Base-by-base conservation (phyloP, 2,888 invertebrate species). In the Sesia apiformis region DNA sequence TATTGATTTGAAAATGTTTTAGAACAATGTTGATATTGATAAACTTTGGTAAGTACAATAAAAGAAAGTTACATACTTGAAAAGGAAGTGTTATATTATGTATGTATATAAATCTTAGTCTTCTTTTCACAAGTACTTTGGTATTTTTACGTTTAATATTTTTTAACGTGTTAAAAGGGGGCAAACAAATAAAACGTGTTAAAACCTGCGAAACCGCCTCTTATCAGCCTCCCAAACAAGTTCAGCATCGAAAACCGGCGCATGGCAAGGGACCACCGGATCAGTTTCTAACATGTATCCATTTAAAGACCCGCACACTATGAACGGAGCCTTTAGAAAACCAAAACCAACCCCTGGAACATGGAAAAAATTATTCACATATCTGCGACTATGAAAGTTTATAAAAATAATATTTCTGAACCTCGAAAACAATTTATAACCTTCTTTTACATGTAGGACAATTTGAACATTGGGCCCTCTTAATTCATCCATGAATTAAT, bases 181-280 rank as follows among this genome's bases (percentile, higher is more conserved):
- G 23, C 2, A 23, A 23, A 23, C 23, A 23, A n/a, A n/a, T n/a
- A n/a, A n/a, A n/a, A n/a, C n/a, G n/a, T n/a, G n/a, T n/a, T n/a
- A n/a, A n/a, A n/a, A 93, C 93, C 92, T 92, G 65, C 94, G 90
- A 62, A 95, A 88, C 57, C 92, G 90, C 63, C 91, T 91, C 78
- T 94, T 93, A 63, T 94, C 93, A 3, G 93, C 93, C 76, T 95
- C 94, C 95, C 95, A 96, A 53, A 94, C 92, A 55, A 95, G 90
- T 72, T 95, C 94, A 38, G 93, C 93, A 60, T 93, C 92, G 71
- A 95, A 94, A 51, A 90, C 79, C 0, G 94, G 93, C 55, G 90
- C 81, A 52, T 91, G 89, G 40, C 87, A 84, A 0, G 93, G 88
- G 3, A 91, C 84, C 5, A 91, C 90, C 7, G 91, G 88, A 67